phyloP scores from a whole-genome alignment of 2,113 vertebrate genomes.

The Mesoclemmys tuberculata region DNA sequence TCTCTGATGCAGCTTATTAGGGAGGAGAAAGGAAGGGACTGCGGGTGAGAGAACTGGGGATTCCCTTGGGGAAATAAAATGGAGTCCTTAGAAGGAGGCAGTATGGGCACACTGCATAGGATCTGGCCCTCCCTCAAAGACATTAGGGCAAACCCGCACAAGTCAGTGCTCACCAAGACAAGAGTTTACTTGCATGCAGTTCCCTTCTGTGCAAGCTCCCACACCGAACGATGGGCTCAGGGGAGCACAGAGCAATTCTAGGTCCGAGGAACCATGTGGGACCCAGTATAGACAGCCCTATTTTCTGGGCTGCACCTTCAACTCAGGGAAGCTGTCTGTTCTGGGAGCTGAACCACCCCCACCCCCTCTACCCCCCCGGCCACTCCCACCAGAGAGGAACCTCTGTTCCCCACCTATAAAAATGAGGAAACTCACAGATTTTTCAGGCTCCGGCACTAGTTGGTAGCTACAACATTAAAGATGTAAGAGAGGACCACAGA shows the following conservation, averaged over 20 bases:
- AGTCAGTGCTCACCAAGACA: not conserved
- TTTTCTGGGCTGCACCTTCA: not conserved
- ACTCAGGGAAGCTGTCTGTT: not conserved
- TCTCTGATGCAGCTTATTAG: not conserved
- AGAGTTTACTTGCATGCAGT: not conserved
- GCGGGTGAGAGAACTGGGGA: not conserved
- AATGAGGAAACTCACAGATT: not conserved
- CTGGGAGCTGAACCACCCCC: not conserved
- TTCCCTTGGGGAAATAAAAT: not conserved
- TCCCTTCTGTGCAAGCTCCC: rapidly evolving
- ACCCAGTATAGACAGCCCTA: not conserved
- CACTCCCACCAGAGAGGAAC: not conserved
- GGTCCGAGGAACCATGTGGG: not conserved
- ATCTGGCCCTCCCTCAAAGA: not conserved
- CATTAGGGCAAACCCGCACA: not conserved
- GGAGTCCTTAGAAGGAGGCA: not conserved
- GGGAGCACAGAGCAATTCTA: not conserved
- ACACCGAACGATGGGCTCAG: not conserved
- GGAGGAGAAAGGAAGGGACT: not conserved
- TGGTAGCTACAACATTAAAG: not conserved
- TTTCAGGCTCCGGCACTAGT: not conserved
- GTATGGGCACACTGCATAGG: not conserved
- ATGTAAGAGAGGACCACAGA: not conserved
- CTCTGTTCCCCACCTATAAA: not conserved
- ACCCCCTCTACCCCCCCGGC: too few relatives aligned